Percentiles rank a stretch among this genome's conserved stretches.
These are phyloP conservation scores for Erythrolamprus reginae DNA, from an alignment of 2,113 vertebrate genomes.

Conservation along the genomic window DNA sequence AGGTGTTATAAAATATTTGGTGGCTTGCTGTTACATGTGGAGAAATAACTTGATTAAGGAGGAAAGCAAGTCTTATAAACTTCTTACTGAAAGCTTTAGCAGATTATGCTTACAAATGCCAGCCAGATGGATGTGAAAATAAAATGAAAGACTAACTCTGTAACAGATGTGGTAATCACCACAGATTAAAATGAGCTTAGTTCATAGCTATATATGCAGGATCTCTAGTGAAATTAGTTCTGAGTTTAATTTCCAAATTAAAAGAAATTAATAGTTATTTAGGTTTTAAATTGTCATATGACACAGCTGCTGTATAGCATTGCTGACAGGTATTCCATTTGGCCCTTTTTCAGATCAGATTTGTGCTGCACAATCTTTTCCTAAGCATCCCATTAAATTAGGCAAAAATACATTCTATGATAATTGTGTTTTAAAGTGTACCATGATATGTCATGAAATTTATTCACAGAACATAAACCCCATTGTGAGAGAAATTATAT, in stretches of 20 bases:
- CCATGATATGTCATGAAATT: not conserved
- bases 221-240: not conserved
- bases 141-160: not conserved
- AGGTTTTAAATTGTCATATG: not conserved
- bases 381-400: not conserved
- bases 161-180: not conserved
- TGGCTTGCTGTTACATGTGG: not conserved
- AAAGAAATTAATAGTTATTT: not conserved
- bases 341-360: not conserved
- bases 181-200: not conserved
- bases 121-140: not conserved
- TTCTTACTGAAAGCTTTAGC: constrained; percentile 1
- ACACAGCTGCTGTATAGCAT: not conserved
- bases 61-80: not conserved
- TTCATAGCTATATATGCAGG: not conserved
- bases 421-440: not conserved
- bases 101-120: not conserved
- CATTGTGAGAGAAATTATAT: not conserved
- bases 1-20: not conserved
- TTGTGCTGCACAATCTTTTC: not conserved
- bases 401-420: not conserved
- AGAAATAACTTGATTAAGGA: not conserved
- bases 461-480: not conserved
- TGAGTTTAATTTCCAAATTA: not conserved
- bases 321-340: not conserved